phyloP scores from a whole-genome alignment of 2,888 invertebrate species.

The Clunio marinus region DNA sequence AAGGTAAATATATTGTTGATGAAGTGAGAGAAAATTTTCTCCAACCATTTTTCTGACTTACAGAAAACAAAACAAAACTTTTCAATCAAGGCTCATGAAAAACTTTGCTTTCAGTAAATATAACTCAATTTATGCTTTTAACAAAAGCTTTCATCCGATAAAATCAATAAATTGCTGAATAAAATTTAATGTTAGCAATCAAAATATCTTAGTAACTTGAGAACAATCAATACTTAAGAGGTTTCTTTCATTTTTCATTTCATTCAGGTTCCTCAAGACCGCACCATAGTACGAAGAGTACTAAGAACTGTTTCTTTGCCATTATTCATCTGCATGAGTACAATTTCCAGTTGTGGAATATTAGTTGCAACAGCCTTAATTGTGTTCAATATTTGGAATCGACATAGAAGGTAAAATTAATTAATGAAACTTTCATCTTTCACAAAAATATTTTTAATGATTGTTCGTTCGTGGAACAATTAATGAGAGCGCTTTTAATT shows the following conservation, averaged over 20 bases:
- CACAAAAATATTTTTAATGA: too few species aligned
- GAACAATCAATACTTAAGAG: not conserved
- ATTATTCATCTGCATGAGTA: conserved; percentile 89
- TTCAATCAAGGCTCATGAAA: too few species aligned
- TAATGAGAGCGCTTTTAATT: too few species aligned
- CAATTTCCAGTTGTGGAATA: conserved; percentile 84
- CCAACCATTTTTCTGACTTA: not conserved
- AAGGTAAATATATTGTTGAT: conserved; percentile 47
- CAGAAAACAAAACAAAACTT: not conserved
- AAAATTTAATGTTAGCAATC: too few species aligned
- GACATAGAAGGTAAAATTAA: conserved; percentile 87
- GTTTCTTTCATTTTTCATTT: conserved; percentile 28
- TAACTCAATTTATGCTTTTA: not conserved
- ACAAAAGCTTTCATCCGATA: too few species aligned
- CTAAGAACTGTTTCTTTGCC: conserved; percentile 83
- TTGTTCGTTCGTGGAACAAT: too few species aligned
- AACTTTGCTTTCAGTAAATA: too few species aligned
- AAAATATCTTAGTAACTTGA: too few species aligned
- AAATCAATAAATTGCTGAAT: too few species aligned
- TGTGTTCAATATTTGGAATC: conserved; percentile 87
- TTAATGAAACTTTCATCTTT: too few species aligned
- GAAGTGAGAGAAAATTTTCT: not conserved
- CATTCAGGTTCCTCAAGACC: conserved; percentile 85
- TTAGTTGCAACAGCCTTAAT: conserved; percentile 78
- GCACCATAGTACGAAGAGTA: conserved; percentile 82